These are phyloP conservation scores for Prenolepis imparis DNA, from an alignment of 2,888 invertebrate species.

Conservation along the genomic window DNA sequence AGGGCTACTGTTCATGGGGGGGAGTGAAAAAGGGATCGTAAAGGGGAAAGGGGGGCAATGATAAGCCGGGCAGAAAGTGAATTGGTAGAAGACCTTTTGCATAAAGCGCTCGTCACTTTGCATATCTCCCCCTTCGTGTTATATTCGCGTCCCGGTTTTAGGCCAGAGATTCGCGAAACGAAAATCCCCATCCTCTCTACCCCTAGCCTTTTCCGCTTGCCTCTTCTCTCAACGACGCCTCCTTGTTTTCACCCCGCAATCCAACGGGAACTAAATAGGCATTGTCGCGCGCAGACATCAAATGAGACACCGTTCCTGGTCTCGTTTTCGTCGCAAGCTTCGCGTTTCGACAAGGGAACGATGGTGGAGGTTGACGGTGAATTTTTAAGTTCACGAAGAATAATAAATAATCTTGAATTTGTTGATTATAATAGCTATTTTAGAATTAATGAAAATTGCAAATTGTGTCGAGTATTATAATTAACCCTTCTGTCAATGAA, in stretches of 20 bases:
- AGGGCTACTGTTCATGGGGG: constrained; percentile 32
- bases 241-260: constrained; percentile 44
- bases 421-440: background rate
- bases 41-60: constrained; percentile 61
- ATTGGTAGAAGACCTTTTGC: constrained; percentile 81
- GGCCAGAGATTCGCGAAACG: constrained; percentile 69
- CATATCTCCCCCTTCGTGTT: constrained; percentile 76
- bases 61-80: constrained; percentile 79
- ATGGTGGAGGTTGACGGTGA: background rate
- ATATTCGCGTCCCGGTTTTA: constrained; percentile 71
- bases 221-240: constrained; percentile 12
- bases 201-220: background rate
- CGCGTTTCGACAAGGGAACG: constrained; percentile 18
- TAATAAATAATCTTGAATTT: background rate
- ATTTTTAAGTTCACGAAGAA: constrained; percentile 22
- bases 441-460: background rate
- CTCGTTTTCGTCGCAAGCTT: constrained; percentile 29
- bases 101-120: constrained; percentile 79
- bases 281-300: constrained; percentile 50
- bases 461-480: background rate
- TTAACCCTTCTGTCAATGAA: background rate
- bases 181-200: constrained; percentile 59
- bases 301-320: constrained; percentile 34
- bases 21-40: background rate
- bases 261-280: constrained; percentile 54